A percentile compares a stretch with the other conserved stretches of the same genome.
Conservation (phyloP, 2,113 vertebrate species). For the Cardinalis cardinalis region DNA sequence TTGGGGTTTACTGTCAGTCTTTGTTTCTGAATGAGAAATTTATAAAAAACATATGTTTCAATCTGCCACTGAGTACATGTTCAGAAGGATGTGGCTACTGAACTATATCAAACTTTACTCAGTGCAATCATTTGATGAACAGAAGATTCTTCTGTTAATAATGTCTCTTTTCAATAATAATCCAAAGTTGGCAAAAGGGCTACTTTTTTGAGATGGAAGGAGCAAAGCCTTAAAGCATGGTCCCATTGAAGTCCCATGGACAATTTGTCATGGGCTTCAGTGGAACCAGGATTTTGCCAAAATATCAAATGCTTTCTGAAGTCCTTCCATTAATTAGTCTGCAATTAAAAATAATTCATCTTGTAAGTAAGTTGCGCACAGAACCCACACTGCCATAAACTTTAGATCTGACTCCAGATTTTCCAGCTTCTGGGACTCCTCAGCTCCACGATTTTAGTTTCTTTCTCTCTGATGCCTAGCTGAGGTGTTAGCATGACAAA, state of each 20-base stretch:
- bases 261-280: background rate
- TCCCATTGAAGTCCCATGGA: background rate
- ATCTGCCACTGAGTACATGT: slow-evolving; percentile 77
- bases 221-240: background rate
- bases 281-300: slow-evolving; percentile 10
- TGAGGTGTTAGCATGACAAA: background rate
- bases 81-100: slow-evolving; percentile 67
- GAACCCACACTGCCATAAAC: background rate
- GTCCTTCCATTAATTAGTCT: slow-evolving; percentile 14
- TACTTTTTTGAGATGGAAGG: background rate
- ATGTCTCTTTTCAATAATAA: slow-evolving; percentile 59
- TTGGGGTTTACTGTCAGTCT: slow-evolving; percentile 74
- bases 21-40: slow-evolving; percentile 79
- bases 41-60: slow-evolving; percentile 89
- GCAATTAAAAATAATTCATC: slow-evolving; percentile 34
- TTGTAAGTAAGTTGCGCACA: background rate
- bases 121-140: slow-evolving; percentile 50
- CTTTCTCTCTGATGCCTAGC: background rate
- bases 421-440: background rate
- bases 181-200: background rate
- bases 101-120: slow-evolving; percentile 67
- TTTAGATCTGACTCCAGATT: slow-evolving; percentile 7
- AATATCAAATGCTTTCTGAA: slow-evolving; percentile 32
- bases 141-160: slow-evolving; percentile 60
- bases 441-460: background rate